A percentile compares a stretch with the other conserved stretches of the same genome.
These are phyloP conservation scores for Drosophila nr. medialis DNA, from an alignment of 2,888 invertebrate genomes.

Conservation along the genomic window DNA sequence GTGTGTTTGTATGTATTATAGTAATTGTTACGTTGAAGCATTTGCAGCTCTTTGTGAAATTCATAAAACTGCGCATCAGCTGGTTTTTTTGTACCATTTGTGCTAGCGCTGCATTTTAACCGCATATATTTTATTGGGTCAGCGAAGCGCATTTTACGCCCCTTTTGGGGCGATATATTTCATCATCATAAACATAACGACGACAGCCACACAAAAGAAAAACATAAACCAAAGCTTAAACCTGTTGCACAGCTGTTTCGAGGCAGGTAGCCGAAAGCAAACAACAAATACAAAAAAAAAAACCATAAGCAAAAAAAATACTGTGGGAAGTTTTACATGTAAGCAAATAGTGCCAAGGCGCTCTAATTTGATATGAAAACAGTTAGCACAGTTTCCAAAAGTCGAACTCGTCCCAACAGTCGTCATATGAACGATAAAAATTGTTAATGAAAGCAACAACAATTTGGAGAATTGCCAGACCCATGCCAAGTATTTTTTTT, in stretches of 20 bases:
- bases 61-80: constrained; percentile 73
- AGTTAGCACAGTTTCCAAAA: constrained; percentile 71
- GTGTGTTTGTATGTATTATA: constrained; percentile 5
- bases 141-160: constrained; percentile 47
- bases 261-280: constrained; percentile 7
- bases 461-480: constrained; percentile 21
- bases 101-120: constrained; percentile 61
- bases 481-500: constrained; percentile 65
- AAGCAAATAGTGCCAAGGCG: constrained; percentile 56
- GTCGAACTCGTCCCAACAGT: constrained; percentile 53
- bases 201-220: constrained; percentile 1
- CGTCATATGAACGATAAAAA: constrained; percentile 56
- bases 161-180: constrained; percentile 42
- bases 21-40: constrained; percentile 46
- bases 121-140: constrained; percentile 65
- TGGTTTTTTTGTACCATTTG: constrained; percentile 41
- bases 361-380: constrained; percentile 69
- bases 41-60: constrained; percentile 66
- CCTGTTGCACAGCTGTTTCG: constrained; percentile 57
- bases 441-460: constrained; percentile 53
- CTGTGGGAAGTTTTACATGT: constrained; percentile 70
- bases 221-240: constrained; percentile 28
- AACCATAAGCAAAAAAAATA: constrained; percentile 10
- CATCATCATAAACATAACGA: constrained; percentile 39
- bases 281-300: background rate